phyloP scores from a whole-genome alignment of 2,888 invertebrate genomes.

The Diploptera punctata region DNA sequence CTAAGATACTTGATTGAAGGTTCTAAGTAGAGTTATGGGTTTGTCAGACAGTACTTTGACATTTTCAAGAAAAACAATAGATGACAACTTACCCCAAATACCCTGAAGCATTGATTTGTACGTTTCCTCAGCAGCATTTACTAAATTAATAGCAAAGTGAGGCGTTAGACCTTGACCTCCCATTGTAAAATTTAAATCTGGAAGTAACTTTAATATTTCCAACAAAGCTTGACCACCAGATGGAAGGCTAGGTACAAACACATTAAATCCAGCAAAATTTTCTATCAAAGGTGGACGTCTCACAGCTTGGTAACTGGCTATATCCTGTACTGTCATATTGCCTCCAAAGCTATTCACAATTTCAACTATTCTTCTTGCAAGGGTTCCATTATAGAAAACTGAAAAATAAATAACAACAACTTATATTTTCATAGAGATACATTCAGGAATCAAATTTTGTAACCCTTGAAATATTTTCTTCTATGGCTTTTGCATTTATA shows the following conservation, averaged over 20 bases:
- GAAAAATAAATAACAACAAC: no score
- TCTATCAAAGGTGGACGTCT: constrained; percentile 36
- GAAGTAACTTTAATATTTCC: constrained; percentile 39
- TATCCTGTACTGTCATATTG: constrained; percentile 45
- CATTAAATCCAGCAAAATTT: constrained; percentile 43
- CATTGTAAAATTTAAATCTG: constrained; percentile 5
- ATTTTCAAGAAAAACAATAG: no score
- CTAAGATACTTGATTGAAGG: no score
- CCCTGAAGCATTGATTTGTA: neutral
- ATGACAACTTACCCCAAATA: constrained; percentile 35
- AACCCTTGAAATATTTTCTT: no score
- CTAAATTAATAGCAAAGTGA: neutral
- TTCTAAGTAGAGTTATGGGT: no score
- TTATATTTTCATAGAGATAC: no score
- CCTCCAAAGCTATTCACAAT: constrained; percentile 54
- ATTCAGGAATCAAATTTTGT: no score
- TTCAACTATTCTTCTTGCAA: constrained; percentile 54
- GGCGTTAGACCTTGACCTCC: neutral
- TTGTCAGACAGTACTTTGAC: no score
- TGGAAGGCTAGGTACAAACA: constrained; percentile 47
- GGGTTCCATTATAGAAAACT: constrained; percentile 54
- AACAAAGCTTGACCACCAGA: constrained; percentile 47
- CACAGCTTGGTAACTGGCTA: constrained; percentile 42
- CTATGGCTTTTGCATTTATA: no score
- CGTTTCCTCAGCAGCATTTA: neutral